Base-by-base conservation (phyloP, 2,113 vertebrate genomes). In the Romanogobio albipinnatus region DNA sequence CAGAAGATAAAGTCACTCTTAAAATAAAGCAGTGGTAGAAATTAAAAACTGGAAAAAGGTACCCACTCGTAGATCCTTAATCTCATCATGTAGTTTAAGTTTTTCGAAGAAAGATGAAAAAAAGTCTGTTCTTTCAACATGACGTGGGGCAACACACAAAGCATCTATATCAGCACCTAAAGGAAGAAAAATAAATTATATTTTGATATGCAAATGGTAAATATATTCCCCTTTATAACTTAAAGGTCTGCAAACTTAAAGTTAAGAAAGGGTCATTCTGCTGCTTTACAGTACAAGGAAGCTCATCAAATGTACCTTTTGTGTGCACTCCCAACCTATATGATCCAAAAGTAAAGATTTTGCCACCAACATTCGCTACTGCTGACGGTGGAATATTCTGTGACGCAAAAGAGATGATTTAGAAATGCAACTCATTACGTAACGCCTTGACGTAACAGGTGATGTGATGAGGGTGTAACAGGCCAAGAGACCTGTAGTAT, bases 241-340 rank as follows among this genome's bases (percentile, higher is more conserved):
- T 17, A 11, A 70, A 43, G 9, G 4, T 10, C 17, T 9, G 6
- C 53, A 51, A 56, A 10, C 15, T 19, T 36, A 70, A 70, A 36
- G 33, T 19, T 9, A 84, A 14, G 4, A 51, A 51, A 39, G 36
- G n/a, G 56, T 39, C 4, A 33, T 45, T 22, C 8, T 11, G 9
- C 13, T 59, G n/a, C 19, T 33, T 4, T 39, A 81, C 9, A 39
- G 3, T 24, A n/a, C 11, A 49, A n/a, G 19, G 4, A 19, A 53
- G 47, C 47, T 39, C 15, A 76, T 77, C 3, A 64, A 1, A 76
- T 71, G 74, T 96, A 99, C 98, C 98, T 98, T 97, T 99, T 71
- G 97, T 99, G 89, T 99, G 98, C n/a, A 99, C 98, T 88, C 98
- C 98, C 70, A 99, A 96, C 11, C 95, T 94, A 81, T 98, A 99